Percentiles rank a stretch among this genome's conserved stretches.
These are phyloP conservation scores for Ostrea denselamellosa DNA, from an alignment of 1,140 invertebrate genomes.

Conservation along the genomic window DNA sequence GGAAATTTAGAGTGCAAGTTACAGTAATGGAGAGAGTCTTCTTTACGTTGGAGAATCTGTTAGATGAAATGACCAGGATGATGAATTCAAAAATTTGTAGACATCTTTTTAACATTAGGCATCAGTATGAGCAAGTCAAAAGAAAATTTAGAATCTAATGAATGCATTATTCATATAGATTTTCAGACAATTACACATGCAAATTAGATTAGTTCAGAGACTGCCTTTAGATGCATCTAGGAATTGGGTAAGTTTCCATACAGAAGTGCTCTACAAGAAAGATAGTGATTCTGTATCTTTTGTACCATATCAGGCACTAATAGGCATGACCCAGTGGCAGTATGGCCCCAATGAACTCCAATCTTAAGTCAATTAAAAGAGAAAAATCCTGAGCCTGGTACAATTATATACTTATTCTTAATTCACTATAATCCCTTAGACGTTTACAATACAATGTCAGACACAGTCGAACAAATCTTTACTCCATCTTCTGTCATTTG, in stretches of 20 bases:
- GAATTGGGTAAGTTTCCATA: slow-evolving; percentile 44
- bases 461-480: no score
- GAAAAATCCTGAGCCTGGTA: slow-evolving; percentile 50
- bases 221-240: slow-evolving; percentile 49
- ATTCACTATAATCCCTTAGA: slow-evolving; percentile 59
- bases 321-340: slow-evolving; percentile 55
- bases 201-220: slow-evolving; percentile 22
- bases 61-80: slow-evolving; percentile 19
- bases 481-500: no score
- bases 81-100: slow-evolving; percentile 25
- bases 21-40: slow-evolving; percentile 12
- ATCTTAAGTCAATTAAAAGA: slow-evolving; percentile 56
- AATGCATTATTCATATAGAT: slow-evolving; percentile 53
- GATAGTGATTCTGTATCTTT: slow-evolving; percentile 40
- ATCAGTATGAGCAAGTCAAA: slow-evolving; percentile 46
- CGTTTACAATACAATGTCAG: slow-evolving; percentile 60
- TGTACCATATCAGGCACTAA: slow-evolving; percentile 49
- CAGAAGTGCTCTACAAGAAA: slow-evolving; percentile 24
- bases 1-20: slow-evolving; percentile 8
- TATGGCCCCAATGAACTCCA: slow-evolving; percentile 57
- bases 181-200: slow-evolving; percentile 50
- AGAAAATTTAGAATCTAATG: slow-evolving; percentile 43
- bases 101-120: slow-evolving; percentile 47
- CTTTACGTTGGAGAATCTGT: background rate
- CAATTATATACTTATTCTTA: slow-evolving; percentile 67